Evolutionary conservation across 2,797 vertebrate species (phyloP).

Genomic region (Gymnopithys bicolor): DNA sequence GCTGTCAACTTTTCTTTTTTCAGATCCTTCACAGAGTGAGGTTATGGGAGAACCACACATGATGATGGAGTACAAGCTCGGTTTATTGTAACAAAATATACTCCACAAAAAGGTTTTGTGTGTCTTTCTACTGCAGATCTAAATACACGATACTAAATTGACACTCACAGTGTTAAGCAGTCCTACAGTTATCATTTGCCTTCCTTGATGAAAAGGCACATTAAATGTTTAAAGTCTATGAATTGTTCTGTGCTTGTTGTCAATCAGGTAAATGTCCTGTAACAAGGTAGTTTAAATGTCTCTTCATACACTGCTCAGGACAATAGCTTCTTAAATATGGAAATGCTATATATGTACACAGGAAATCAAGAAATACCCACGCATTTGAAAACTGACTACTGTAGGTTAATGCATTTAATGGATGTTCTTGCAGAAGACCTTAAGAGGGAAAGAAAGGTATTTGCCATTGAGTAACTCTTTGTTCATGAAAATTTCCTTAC

Average conservation of each 20-base stretch:
- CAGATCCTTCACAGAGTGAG: slow-evolving; percentile 92
- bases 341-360: slow-evolving; percentile 29
- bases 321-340: slow-evolving; percentile 31
- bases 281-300: slow-evolving; percentile 27
- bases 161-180: slow-evolving; percentile 36
- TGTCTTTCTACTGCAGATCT: slow-evolving; percentile 29
- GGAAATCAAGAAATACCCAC: background rate
- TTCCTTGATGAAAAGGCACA: slow-evolving; percentile 66
- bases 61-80: slow-evolving; percentile 92
- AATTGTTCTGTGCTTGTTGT: slow-evolving; percentile 63
- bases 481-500: slow-evolving; percentile 52
- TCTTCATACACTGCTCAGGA: slow-evolving; percentile 63
- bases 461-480: slow-evolving; percentile 41
- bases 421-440: slow-evolving; percentile 26
- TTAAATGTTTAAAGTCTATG: slow-evolving; percentile 64
- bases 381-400: slow-evolving; percentile 49
- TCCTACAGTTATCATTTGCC: slow-evolving; percentile 37
- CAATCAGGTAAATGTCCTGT: slow-evolving; percentile 52
- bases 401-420: slow-evolving; percentile 23
- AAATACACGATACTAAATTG: slow-evolving; percentile 59
- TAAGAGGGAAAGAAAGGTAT: slow-evolving; percentile 8
- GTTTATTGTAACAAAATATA: slow-evolving; percentile 81
- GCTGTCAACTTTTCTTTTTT: slow-evolving; percentile 20
- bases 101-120: slow-evolving; percentile 12
- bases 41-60: slow-evolving; percentile 93